Percentiles rank a stretch among this genome's conserved stretches.
Conservation (phyloP, 2,113 vertebrate species). For the Cyprinus carpio region DNA sequence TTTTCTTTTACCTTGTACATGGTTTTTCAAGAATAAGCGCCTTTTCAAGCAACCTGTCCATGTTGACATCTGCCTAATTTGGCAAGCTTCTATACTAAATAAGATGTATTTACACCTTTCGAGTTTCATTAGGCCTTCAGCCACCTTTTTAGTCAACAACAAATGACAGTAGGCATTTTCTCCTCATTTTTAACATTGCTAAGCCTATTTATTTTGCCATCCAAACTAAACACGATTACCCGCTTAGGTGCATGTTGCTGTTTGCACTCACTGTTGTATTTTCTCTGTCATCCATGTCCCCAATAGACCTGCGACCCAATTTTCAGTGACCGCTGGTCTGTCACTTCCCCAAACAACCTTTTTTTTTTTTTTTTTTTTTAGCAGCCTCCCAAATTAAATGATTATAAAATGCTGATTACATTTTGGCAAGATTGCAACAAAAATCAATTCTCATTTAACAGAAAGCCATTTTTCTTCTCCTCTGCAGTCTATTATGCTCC, state of each 20-base stretch:
- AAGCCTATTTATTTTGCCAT: slow-evolving; percentile 20
- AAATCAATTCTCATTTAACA: slow-evolving; percentile 55
- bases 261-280: neutral
- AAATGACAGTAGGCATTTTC: neutral
- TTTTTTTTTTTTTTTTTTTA: neutral
- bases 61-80: neutral
- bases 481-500: slow-evolving; percentile 4
- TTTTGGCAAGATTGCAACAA: slow-evolving; percentile 43
- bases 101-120: neutral
- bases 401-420: slow-evolving; percentile 55
- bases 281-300: neutral
- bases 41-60: neutral
- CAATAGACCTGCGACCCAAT: slow-evolving; percentile 15
- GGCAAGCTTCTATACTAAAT: neutral
- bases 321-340: neutral
- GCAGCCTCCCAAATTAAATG: slow-evolving; percentile 16
- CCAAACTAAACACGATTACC: slow-evolving; percentile 7
- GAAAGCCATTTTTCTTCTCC: slow-evolving; percentile 43
- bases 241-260: slow-evolving; percentile 7
- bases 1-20: neutral
- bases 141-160: slow-evolving; percentile 7
- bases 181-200: neutral
- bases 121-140: neutral
- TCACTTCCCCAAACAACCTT: slow-evolving; percentile 14
- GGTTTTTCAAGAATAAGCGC: neutral